These are phyloP conservation scores for Odontocolon sp. DNA, from an alignment of 2,888 invertebrate genomes.

Conservation along the genomic window DNA sequence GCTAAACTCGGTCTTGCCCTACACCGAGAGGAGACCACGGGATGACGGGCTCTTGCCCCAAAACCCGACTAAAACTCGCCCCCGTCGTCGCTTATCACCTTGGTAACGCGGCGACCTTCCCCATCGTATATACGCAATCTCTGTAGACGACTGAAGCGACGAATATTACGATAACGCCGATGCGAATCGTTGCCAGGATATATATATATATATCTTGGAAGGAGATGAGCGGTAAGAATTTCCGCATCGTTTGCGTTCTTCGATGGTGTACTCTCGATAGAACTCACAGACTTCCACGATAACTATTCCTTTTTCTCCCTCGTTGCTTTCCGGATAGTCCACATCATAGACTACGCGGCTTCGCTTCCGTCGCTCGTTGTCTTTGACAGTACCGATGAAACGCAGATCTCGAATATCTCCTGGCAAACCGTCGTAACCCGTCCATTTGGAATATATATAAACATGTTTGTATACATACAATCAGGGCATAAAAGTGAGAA, in stretches of 20 bases:
- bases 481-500: too few species aligned
- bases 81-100: constrained; percentile 56
- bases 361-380: neutral
- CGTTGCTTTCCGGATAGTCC: constrained; percentile 6
- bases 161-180: constrained; percentile 53
- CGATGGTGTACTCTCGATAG: constrained; percentile 8
- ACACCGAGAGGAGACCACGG: too few species aligned
- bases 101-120: constrained; percentile 57
- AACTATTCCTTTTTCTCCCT: neutral
- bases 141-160: constrained; percentile 42
- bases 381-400: neutral
- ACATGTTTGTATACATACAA: too few species aligned
- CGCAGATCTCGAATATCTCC: neutral
- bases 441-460: too few species aligned
- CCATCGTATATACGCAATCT: constrained; percentile 37
- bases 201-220: constrained; percentile 6
- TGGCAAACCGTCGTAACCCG: neutral
- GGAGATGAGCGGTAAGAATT: constrained; percentile 35
- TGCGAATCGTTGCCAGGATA: constrained; percentile 40
- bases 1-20: too few species aligned
- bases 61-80: constrained; percentile 33
- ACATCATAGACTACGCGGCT: neutral
- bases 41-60: too few species aligned
- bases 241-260: constrained; percentile 44
- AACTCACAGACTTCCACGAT: constrained; percentile 1